Base-by-base conservation (phyloP, 2,113 vertebrate species). In the Cathartes aura region DNA sequence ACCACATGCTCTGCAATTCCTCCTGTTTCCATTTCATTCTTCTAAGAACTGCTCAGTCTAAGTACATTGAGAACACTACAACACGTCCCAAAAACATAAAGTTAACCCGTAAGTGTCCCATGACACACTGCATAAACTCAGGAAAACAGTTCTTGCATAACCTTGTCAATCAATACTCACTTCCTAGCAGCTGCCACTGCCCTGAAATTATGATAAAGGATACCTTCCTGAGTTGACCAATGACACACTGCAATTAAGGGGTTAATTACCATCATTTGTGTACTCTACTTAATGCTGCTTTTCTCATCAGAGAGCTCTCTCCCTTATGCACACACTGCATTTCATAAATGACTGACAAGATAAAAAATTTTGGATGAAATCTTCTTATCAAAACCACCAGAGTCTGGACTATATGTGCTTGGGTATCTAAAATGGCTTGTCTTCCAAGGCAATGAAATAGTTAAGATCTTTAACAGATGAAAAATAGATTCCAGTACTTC, bases 11-110 rank as follows among this genome's bases (percentile, higher is more conserved):
- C 75, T 66, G 45, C 64, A 84, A 92, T 94, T 92, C 89, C 82
- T 97, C 40, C 75, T 67, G 9, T 97, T 97, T 97, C 95, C 91
- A 67, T 93, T 97, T 90, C 95, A 96, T 74, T 87, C 93, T 97
- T 96, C 93, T 96, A 75, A 95, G 94, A 96, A 92, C 50, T 88
- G 40, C 89, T 97, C 95, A 87, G 92, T 60, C 71, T 19, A 81
- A 96, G 95, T 97, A 93, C 91, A 88, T 66, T 76, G 93, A 95
- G 97, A 98, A 97, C 96, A 91, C 72, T 94, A 40, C 9, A 2
- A 88, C 93, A 97, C 12, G 24, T 97, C 94, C 75, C 71, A 53
- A 96, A 87, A 92, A 72, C 76, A 38, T 17, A 29, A 91, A 63
- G 50, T 98, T 98, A 98, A 98, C 98, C 95, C 94, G 0, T 96